These are phyloP conservation scores for Anorthoa munda DNA, from an alignment of 2,888 invertebrate species.

Conservation along the genomic window DNA sequence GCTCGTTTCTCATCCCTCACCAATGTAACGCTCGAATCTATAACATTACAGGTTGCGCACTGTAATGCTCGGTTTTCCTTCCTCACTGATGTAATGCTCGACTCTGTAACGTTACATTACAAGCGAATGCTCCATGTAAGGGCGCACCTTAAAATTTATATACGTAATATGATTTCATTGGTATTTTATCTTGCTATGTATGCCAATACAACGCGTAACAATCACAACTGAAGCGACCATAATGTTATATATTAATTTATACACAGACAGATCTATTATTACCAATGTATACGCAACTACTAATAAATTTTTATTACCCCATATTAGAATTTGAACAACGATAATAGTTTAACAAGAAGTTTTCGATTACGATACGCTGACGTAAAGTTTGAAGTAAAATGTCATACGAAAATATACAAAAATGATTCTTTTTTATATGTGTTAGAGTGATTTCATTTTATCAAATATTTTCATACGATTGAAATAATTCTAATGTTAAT, in stretches of 20 bases:
- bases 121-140: no score
- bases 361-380: constrained; percentile 40
- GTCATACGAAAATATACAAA: constrained; percentile 60
- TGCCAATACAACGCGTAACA: constrained; percentile 24
- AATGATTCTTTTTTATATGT: constrained; percentile 27
- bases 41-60: no score
- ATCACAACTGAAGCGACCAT: constrained; percentile 15
- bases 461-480: constrained; percentile 25
- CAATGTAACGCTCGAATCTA: no score
- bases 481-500: constrained; percentile 29
- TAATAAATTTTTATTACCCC: constrained; percentile 37
- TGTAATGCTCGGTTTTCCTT: no score
- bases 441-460: constrained; percentile 36
- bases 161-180: background rate
- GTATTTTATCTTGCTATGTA: constrained; percentile 3
- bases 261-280: constrained; percentile 28
- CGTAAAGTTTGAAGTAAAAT: constrained; percentile 46
- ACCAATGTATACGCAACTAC: constrained; percentile 30
- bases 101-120: no score
- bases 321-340: constrained; percentile 62
- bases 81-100: no score
- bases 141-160: background rate
- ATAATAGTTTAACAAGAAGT: constrained; percentile 55
- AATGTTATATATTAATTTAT: constrained; percentile 28
- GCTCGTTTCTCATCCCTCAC: no score